Percentiles rank a stretch among this genome's conserved stretches.
Conservation (phyloP, 2,797 vertebrate genomes). For the Chromis chromis region DNA sequence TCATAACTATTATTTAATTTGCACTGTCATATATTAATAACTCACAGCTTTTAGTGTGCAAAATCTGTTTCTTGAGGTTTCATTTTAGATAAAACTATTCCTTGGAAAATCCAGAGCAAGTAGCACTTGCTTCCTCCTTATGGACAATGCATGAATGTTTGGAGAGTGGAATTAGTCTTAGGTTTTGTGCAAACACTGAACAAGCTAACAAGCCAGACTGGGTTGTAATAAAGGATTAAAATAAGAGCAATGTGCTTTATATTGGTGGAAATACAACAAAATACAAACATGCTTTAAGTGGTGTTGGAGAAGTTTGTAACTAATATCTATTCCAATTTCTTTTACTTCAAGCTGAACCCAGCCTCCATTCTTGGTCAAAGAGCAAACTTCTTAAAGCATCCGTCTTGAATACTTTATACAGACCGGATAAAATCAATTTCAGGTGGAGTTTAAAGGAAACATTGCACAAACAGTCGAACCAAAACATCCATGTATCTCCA, state of each 20-base stretch:
- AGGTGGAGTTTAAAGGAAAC: background rate
- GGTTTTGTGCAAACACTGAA: background rate
- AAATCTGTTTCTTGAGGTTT: background rate
- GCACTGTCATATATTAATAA: background rate
- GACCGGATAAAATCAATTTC: background rate
- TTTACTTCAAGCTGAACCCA: background rate
- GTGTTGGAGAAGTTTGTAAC: too few species aligned
- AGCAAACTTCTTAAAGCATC: background rate
- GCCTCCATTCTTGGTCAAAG: background rate
- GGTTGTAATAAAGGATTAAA: background rate
- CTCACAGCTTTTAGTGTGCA: background rate
- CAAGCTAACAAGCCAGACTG: background rate
- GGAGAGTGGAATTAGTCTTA: background rate
- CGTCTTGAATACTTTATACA: slow-evolving; percentile 3
- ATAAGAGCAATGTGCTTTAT: background rate
- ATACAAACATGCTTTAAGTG: background rate
- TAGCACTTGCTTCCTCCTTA: background rate
- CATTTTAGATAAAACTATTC: slow-evolving; percentile 2
- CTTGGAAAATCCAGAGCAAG: background rate
- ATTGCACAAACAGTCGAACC: background rate
- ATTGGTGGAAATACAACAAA: background rate
- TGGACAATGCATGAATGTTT: background rate
- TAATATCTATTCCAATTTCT: background rate
- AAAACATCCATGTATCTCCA: background rate
- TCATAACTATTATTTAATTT: background rate